A percentile compares a stretch with the other conserved stretches of the same genome.
Evolutionary conservation across 2,888 invertebrate genomes (phyloP).

Genomic region (Eustalomyia histrio): DNA sequence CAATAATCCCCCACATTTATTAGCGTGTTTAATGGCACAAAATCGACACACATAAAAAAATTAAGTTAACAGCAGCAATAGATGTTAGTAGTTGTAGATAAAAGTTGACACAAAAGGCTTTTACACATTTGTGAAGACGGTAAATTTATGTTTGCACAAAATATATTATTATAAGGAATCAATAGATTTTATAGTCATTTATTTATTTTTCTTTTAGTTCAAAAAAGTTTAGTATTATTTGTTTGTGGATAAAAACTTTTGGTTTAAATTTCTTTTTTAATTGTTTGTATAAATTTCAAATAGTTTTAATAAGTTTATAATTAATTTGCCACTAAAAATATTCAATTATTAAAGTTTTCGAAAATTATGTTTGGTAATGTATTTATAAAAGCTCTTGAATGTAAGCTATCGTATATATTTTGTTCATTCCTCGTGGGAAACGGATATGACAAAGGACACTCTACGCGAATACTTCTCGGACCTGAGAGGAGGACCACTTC

Average conservation of each 20-base stretch:
- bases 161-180: background rate
- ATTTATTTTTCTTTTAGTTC: background rate
- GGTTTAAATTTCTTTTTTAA: background rate
- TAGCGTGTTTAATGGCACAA: constrained; percentile 35
- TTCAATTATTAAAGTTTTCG: background rate
- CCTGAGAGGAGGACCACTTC: no score
- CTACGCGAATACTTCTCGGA: no score
- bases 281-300: background rate
- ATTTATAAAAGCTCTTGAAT: background rate
- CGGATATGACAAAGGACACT: no score
- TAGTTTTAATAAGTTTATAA: background rate
- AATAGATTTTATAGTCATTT: background rate
- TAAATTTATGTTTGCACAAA: background rate
- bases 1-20: constrained; percentile 58
- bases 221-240: background rate
- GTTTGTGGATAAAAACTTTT: background rate
- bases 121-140: background rate
- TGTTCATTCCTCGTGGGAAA: no score
- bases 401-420: background rate
- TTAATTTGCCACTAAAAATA: background rate
- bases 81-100: background rate
- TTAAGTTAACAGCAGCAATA: background rate
- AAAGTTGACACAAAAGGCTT: constrained; percentile 1
- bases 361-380: background rate
- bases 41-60: background rate